Evolutionary conservation across 2,797 vertebrate species (phyloP), one percentile per base, ranked within the genome.

Genomic region (Muraenolepis orangiensis): DNA sequence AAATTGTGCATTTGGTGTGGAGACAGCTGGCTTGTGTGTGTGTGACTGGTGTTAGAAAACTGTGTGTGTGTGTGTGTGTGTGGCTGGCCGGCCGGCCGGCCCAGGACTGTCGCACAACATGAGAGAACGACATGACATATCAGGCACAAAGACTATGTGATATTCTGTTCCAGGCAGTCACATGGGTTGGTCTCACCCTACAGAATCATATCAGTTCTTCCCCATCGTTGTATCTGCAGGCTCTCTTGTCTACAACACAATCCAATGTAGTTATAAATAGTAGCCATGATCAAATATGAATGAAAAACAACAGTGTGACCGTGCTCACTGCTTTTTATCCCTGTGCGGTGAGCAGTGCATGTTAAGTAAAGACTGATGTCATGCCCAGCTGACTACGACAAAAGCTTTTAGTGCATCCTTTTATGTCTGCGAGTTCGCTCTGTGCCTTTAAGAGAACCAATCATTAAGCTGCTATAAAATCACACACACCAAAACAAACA

Each of bases 261-360:
- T 81, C 81, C 70, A 71, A 70, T 72, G 77, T 68, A 79, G 85
- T 83, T 92, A 91, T 88, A 90, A 90, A 91, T 89, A 91, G 90
- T 66, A 77, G 11, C 66, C 13, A 34, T 78, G 80, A 89, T 91
- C 71, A 90, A 91, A 90, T 86, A 91, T 91, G 85, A 77, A 91
- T 91, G 88, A 91, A 89, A 78, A 87, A 91, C 86, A 89, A 89
- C 86, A 88, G 87, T 20, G 67, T 14, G 81, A 57, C 80, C 20
- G 51, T 4, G 69, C 81, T 77, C 14, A 30, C 78, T 76, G 80
- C 83, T 82, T 87, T n/a, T 84, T 78, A 74, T 73, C 51, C 66
- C 40, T 57, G 11, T 66, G 70, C 57, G 67, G 18, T 72, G 26
- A 81, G 61, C 76, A 72, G 74, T 8, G 67, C 76, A 72, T 82